These are phyloP conservation scores for Tangara arthus DNA, from an alignment of 2,797 vertebrate genomes.

Conservation along the genomic window DNA sequence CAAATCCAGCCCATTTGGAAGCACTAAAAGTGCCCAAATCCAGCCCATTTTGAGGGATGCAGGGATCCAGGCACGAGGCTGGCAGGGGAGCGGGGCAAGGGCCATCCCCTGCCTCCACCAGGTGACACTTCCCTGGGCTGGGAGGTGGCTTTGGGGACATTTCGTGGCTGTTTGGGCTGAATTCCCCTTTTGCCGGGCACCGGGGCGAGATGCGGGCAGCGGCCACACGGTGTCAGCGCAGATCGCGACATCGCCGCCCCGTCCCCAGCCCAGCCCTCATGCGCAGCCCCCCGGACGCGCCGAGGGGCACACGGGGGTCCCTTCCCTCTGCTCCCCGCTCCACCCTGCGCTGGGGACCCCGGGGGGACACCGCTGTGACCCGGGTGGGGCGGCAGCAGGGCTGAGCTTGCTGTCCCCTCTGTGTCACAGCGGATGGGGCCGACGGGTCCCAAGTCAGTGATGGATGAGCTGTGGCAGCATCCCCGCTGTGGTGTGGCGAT, in stretches of 20 bases:
- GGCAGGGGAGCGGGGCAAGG: rapidly evolving
- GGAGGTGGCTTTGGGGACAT: neutral
- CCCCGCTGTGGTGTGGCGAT: rapidly evolving
- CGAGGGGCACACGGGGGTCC: neutral
- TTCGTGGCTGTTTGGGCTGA: rapidly evolving
- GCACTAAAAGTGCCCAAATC: too few relatives aligned
- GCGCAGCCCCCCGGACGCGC: neutral
- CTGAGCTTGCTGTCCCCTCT: neutral
- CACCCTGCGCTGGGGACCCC: neutral
- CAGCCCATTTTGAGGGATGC: rapidly evolving
- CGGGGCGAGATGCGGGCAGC: neutral
- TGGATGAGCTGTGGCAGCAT: neutral
- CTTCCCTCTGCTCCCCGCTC: neutral
- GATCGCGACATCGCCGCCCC: slow-evolving; percentile 45
- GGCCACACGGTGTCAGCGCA: slow-evolving; percentile 72
- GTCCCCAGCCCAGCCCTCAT: neutral
- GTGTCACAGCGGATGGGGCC: neutral
- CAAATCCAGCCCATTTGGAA: too few relatives aligned
- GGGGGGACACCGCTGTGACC: neutral
- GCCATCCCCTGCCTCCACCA: rapidly evolving
- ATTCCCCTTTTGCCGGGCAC: neutral
- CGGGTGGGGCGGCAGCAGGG: neutral
- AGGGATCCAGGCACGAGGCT: rapidly evolving
- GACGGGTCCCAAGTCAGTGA: rapidly evolving
- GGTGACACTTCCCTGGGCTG: neutral